Conservation (phyloP, 2,797 vertebrate genomes). For the Ambastaia sidthimunki region DNA sequence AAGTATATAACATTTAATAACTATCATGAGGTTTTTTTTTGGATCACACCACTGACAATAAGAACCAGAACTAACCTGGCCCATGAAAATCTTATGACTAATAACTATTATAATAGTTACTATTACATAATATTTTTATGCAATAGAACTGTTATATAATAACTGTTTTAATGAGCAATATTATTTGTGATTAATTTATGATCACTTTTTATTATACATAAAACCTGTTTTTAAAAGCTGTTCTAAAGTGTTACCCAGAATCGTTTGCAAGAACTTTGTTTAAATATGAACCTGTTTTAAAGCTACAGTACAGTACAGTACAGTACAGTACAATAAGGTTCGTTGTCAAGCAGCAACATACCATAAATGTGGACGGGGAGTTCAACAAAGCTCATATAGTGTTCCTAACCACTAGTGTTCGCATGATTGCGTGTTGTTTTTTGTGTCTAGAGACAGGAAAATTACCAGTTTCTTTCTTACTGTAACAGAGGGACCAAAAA, state of each 20-base stretch:
- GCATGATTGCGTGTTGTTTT: background rate
- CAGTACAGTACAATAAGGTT: too few species aligned
- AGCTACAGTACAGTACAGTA: background rate
- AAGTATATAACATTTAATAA: background rate
- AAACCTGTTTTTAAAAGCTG: background rate
- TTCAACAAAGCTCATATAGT: background rate
- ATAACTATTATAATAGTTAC: too few species aligned
- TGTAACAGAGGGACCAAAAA: conserved; percentile 73
- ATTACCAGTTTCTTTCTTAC: background rate
- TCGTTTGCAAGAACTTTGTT: background rate
- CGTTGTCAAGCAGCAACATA: background rate
- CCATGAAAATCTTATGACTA: too few species aligned
- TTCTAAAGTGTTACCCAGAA: background rate
- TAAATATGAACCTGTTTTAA: background rate
- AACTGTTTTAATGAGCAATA: too few species aligned
- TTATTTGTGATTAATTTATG: background rate
- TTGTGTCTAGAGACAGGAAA: background rate
- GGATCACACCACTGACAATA: too few species aligned
- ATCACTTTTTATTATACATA: background rate
- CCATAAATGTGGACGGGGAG: background rate
- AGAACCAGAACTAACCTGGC: too few species aligned
- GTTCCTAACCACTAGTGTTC: background rate
- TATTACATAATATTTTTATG: too few species aligned
- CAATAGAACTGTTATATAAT: too few species aligned
- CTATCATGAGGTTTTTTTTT: too few species aligned